Percentiles rank a stretch among this genome's conserved stretches.
Evolutionary conservation across 2,797 vertebrate genomes (phyloP).

Genomic region (Girardinus metallicus): DNA sequence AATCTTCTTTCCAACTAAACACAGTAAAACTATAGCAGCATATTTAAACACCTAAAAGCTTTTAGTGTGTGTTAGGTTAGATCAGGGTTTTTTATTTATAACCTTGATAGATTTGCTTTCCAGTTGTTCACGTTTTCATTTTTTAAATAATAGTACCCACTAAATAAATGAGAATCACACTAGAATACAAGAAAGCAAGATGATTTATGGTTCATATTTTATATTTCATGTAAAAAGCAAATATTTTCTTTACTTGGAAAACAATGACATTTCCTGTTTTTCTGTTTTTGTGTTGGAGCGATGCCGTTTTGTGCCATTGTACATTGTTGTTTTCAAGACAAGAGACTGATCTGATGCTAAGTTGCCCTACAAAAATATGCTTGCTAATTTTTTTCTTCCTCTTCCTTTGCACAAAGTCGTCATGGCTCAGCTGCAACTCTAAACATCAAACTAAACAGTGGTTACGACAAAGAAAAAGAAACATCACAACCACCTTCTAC

Average conservation of each 20-base stretch:
- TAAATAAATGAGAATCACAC: neutral
- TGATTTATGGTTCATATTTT: neutral
- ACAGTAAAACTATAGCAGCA: neutral
- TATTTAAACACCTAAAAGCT: neutral
- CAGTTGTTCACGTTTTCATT: neutral
- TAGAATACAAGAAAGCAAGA: neutral
- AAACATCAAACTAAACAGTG: slow-evolving; percentile 55
- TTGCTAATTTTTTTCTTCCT: neutral
- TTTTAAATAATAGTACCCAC: neutral
- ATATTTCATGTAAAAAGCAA: neutral
- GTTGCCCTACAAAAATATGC: slow-evolving; percentile 4
- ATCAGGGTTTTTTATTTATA: too few relatives aligned
- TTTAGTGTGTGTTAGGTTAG: too few relatives aligned
- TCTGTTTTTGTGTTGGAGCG: neutral
- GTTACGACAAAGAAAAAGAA: neutral
- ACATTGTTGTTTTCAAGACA: neutral
- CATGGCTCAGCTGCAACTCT: slow-evolving; percentile 34
- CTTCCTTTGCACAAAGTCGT: slow-evolving; percentile 5
- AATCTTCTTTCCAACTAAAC: neutral
- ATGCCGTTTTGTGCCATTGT: neutral
- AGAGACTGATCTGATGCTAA: slow-evolving; percentile 17
- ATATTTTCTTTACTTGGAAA: neutral
- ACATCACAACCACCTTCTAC: slow-evolving; percentile 14
- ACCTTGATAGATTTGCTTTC: too few relatives aligned
- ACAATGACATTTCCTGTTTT: neutral